Evolutionary conservation across 2,888 invertebrate genomes (phyloP), one percentile per base, ranked within the genome.

Genomic region (Pseudanteris insignis): DNA sequence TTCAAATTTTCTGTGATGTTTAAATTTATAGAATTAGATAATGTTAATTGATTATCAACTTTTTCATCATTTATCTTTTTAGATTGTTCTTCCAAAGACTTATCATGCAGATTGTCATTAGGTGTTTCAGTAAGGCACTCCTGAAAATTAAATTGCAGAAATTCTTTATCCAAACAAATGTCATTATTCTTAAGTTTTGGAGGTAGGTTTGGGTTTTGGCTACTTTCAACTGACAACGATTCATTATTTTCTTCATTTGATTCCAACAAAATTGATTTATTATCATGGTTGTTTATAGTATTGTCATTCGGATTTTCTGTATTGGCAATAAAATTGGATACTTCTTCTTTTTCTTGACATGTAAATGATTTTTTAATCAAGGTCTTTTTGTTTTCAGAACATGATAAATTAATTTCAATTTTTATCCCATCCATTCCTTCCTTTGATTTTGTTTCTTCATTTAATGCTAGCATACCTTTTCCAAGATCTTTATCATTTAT

Each of bases 321-420:
- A n/a, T n/a, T n/a, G n/a, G n/a, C n/a, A n/a, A n/a, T n/a, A n/a
- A n/a, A n/a, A n/a, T n/a, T n/a, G n/a, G n/a, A n/a, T n/a, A n/a
- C n/a, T n/a, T n/a, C n/a, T n/a, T 10, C n/a, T 4, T 14, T 54
- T 21, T 40, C 29, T 21, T 54, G 40, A 12, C 37, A 29, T 10
- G 32, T 48, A 8, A 37, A n/a, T 3, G 37, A 2, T 15, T 43
- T 43, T 3, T 32, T 36, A 24, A 41, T 46, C 6, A 6, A 26
- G 1, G 48, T 13, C 9, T 50, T 48, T 10, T 66, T 71, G 9
- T 66, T 68, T 2, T 78, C 78, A 2, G 71, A 67, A n/a, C 76
- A 69, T 3, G 77, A 79, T 2, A 79, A 69, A 21, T 79, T 79
- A 12, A 78, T 79, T 34, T 79, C 76, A 2, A 79, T 78, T 50